Evolutionary conservation across 2,797 vertebrate species (phyloP).

Genomic region (Lerista edwardsae): DNA sequence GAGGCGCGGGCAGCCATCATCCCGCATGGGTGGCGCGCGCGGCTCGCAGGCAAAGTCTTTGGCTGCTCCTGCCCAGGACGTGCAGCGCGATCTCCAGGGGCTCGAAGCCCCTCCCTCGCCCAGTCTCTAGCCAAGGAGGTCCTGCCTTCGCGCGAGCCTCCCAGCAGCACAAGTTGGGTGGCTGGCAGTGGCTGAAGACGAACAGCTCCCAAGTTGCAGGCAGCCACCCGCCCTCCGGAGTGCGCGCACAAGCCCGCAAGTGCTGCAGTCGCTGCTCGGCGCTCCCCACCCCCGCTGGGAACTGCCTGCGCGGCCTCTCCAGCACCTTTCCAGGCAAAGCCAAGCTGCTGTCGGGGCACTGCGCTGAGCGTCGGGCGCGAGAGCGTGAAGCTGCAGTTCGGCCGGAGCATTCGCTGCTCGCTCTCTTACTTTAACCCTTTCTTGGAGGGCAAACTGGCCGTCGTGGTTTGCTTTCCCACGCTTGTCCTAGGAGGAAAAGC

Average conservation of each 20-base stretch:
- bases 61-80: background rate
- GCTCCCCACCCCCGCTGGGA: conserved; percentile 67
- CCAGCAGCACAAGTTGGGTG: conserved; percentile 49
- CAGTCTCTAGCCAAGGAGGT: background rate
- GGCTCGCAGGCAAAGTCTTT: conserved; percentile 21
- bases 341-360: conserved; percentile 65
- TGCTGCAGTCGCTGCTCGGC: conserved; percentile 59
- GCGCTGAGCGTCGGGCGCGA: background rate
- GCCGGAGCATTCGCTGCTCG: background rate
- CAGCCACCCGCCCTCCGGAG: conserved; percentile 41
- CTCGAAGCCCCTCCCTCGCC: too few species aligned
- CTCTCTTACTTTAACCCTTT: conserved; percentile 50
- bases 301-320: conserved; percentile 62
- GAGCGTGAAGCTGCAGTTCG: conserved; percentile 46
- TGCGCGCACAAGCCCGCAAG: conserved; percentile 44
- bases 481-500: accelerated
- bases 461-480: accelerated
- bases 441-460: background rate
- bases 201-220: conserved; percentile 40
- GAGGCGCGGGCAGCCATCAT: conserved; percentile 41
- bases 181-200: conserved; percentile 26
- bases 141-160: background rate
- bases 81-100: background rate
- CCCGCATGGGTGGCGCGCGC: background rate
- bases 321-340: conserved; percentile 73